Evolutionary conservation across 1,140 invertebrate species (phyloP).

Genomic region (Zaprionus taronus): DNA sequence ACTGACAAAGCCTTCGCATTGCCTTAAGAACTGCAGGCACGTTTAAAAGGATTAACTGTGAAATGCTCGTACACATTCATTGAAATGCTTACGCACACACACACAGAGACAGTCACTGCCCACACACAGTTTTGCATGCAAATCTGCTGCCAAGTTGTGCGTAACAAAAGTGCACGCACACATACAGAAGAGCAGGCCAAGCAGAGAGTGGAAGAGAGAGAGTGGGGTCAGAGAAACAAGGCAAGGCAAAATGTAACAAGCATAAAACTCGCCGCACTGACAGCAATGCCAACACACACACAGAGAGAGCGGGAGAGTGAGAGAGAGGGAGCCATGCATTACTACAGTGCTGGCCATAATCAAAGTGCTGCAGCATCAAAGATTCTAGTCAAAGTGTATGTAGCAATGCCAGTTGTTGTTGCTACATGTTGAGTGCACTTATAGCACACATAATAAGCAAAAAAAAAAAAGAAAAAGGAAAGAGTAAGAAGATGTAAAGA

Average conservation of each 20-base stretch:
- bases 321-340: background rate
- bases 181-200: slow-evolving; percentile 18
- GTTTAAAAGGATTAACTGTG: slow-evolving; percentile 39
- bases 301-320: background rate
- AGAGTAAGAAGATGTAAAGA: background rate
- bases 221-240: background rate
- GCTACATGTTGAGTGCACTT: slow-evolving; percentile 52
- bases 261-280: slow-evolving; percentile 37
- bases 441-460: slow-evolving; percentile 22
- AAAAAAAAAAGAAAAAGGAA: slow-evolving; percentile 8
- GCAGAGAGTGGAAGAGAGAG: background rate
- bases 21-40: slow-evolving; percentile 19
- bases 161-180: slow-evolving; percentile 65
- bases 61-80: slow-evolving; percentile 5
- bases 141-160: slow-evolving; percentile 61
- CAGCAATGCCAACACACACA: slow-evolving; percentile 4
- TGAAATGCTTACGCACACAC: background rate
- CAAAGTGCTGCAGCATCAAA: slow-evolving; percentile 52
- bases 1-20: slow-evolving; percentile 15
- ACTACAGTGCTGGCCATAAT: slow-evolving; percentile 60
- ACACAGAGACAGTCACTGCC: background rate
- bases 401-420: background rate
- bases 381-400: slow-evolving; percentile 57
- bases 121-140: slow-evolving; percentile 30
- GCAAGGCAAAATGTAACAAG: slow-evolving; percentile 45